Evolutionary conservation across 2,797 vertebrate genomes (phyloP), one percentile per base, ranked within the genome.

Genomic region (Hypotaenidia philippensis): DNA sequence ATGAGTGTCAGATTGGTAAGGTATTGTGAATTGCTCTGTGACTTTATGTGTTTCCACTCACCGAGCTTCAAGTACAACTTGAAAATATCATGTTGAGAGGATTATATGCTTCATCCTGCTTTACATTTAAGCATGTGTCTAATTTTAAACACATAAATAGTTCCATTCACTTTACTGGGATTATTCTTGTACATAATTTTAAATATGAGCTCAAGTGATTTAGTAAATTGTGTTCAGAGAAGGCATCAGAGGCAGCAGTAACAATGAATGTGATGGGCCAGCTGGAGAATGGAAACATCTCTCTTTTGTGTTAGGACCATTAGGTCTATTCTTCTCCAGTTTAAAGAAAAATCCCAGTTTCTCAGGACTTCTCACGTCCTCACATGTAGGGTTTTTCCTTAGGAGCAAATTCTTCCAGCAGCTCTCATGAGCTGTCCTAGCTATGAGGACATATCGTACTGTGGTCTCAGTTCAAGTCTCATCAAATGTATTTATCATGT

Each of bases 91-190:
- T 21, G 15, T 50, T 81, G 84, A 91, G 76, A 83, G 69, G 82
- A 91, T 93, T 94, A 63, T 76, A 69, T 78, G 31, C 65, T 92
- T 83, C 83, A 77, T 71, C 69, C 65, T 89, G 76, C 72, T 66
- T 88, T 72, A 34, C 27, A 53, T 89, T 75, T 64, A 80, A 89
- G 32, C 19, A 41, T 45, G 22, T 41, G n/a, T 75, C 91, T 91
- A 60, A 91, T 89, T 94, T 94, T 87, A 83, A 89, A 91, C 53
- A 71, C 61, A 45, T 29, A 91, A 80, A 68, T 89, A 52, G 72
- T 95, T 95, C 75, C 61, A 91, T 61, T 93, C 45, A 78, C 69
- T 91, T 87, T 75, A 52, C 31, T 69, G 25, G 52, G 40, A 61
- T 86, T 92, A 52, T 79, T 94, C 57, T 60, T 61, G 34, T 50